Evolutionary conservation across 2,888 invertebrate genomes (phyloP), one percentile per base, ranked within the genome.

Genomic region (Eupithecia vulgata): DNA sequence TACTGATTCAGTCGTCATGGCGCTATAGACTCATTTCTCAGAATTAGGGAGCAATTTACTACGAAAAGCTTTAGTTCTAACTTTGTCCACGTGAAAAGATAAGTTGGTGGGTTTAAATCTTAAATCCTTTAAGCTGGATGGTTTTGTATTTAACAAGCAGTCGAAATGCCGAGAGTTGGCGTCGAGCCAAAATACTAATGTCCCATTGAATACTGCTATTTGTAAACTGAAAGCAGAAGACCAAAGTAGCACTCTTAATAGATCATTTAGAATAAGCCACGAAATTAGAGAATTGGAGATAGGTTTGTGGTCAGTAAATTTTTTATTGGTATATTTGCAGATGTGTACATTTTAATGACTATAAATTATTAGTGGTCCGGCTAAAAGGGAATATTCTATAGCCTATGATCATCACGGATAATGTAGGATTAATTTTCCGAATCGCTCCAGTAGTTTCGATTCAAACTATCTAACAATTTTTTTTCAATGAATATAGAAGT

Each of bases 141-240:
- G 74, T 76, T 78, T 79, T 73, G 83, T 83, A 81, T 86, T 84
- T 86, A 88, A 87, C 88, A 85, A 89, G 88, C 85, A 89, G 87
- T 89, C 88, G 34, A 86, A 86, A 85, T 82, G 71, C 61, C 68
- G 67, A 81, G 72, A 74, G 81, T 76, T 94, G 94, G 94, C 89
- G n/a, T 6, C 69, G 74, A 76, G 89, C 93, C 93, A 93, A 92
- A 88, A 88, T 91, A 90, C 91, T 94, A 93, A 94, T 91, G 93
- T 91, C 87, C 92, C 91, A 93, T 94, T 94, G 92, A 94, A 93
- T 90, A 88, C 87, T 87, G 90, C 91, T 91, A 93, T 92, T 92
- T 93, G 91, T 90, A 90, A 88, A 86, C 84, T 84, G 85, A 83
- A 81, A 83, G 79, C 79, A 82, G 84, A 80, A 25, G 21, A 80